Base-by-base conservation (phyloP, 1,140 invertebrate genomes). In the Acromyrmex echinatior region DNA sequence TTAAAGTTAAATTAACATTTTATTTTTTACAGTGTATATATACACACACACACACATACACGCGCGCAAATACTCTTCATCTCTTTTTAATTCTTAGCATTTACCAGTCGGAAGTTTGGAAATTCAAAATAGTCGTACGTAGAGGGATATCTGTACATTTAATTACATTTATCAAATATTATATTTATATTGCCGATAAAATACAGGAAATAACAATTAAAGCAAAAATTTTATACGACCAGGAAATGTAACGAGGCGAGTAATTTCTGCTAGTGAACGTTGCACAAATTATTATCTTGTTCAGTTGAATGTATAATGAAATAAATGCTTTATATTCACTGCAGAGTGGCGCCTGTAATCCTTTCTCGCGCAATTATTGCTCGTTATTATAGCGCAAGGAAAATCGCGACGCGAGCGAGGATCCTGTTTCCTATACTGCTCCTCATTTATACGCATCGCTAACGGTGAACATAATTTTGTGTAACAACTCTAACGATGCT, bases 401-500 rank as follows among this genome's bases (percentile, higher is more conserved):
- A 68, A 66, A 80, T 68, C 63, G 45, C n/a, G 10, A 80, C 0
- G 79, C 16, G 39, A 82, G 16, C 49, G 14, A 10, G 5, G 16
- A 35, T 62, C 35, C 25, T 25, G 70, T 62, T 84, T 84, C 45
- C 56, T 25, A 28, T 21, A 28, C n/a, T 45, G 18, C 9, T 60
- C 18, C 25, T 25, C 56, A 14, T 84, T 74, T 62, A 51, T 63
- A n/a, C 25, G 39, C 70, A 25, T 58, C 39, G 28, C 28, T 62
- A 84, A 76, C 77, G 45, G 77, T 53, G 77, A 80, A 28, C 78
- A 45, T 70, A 31, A 70, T 81, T 81, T 81, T 56, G 51, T 39
- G 18, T 58, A 39, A 51, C 78, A 81, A 81, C 28, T 70, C 49
- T 70, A 70, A 81, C 78, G 78, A 81, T 56, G 78, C 80, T 84